Percentiles rank a stretch among this genome's conserved stretches.
phyloP scores from a whole-genome alignment of 2,113 vertebrate genomes.

The Semnornis frantzii region DNA sequence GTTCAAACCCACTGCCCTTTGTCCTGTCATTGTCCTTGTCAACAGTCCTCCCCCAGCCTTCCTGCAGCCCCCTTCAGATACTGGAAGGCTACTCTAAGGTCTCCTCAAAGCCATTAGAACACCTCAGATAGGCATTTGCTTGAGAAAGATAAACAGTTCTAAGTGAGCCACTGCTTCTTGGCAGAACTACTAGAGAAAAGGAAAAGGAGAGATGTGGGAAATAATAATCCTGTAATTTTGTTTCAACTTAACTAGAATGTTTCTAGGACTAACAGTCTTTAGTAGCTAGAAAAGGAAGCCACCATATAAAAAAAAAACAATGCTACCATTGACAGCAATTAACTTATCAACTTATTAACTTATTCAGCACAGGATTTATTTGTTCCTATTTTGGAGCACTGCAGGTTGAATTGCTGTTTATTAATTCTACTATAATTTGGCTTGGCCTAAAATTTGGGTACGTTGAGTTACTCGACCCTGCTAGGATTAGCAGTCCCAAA shows the following conservation, averaged over 20 bases:
- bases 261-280: background rate
- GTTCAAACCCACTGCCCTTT: no score
- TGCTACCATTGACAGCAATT: background rate
- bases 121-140: background rate
- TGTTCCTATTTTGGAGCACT: background rate
- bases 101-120: background rate
- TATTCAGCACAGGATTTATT: constrained; percentile 2
- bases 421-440: background rate
- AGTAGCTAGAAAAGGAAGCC: background rate
- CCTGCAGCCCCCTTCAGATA: no score
- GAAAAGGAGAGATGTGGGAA: background rate
- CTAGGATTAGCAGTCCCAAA: constrained; percentile 34
- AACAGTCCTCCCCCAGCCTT: no score
- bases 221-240: background rate
- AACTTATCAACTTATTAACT: background rate
- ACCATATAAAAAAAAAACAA: background rate
- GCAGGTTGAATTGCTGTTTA: constrained; percentile 9
- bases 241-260: background rate
- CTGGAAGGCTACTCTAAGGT: no score
- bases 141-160: background rate
- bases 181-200: background rate
- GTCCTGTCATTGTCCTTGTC: no score
- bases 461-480: background rate
- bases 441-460: constrained; percentile 6
- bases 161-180: background rate